phyloP scores from a whole-genome alignment of 1,140 invertebrate species.

The Calliphora vicina region DNA sequence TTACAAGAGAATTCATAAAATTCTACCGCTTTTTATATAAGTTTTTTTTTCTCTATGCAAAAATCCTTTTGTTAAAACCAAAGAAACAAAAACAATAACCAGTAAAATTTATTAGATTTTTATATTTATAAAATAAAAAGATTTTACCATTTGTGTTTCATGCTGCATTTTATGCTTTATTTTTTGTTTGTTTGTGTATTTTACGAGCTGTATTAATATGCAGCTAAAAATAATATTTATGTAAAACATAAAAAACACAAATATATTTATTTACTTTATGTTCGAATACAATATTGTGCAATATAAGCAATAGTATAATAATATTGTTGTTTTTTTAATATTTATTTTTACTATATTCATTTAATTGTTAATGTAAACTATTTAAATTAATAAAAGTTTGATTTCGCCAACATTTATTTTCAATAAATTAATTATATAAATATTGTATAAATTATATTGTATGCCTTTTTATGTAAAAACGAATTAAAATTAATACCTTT shows the following conservation, averaged over 20 bases:
- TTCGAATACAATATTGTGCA: neutral
- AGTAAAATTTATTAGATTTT: neutral
- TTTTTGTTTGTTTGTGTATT: neutral
- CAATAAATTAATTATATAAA: neutral
- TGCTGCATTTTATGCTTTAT: neutral
- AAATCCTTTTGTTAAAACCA: neutral
- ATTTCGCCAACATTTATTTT: neutral
- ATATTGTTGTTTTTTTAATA: neutral
- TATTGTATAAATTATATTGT: neutral
- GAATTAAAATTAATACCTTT: no score
- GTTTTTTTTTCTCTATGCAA: neutral
- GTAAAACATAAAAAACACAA: neutral
- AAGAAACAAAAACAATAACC: neutral
- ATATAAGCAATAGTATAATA: neutral
- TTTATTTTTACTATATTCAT: constrained; percentile 20
- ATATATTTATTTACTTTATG: neutral
- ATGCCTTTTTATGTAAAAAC: neutral
- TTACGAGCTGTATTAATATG: neutral
- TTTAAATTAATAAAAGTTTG: constrained; percentile 28
- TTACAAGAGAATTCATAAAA: neutral
- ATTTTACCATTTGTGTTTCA: neutral
- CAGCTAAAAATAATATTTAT: neutral
- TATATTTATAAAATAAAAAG: neutral
- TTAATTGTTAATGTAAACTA: constrained; percentile 27
- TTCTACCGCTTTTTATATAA: neutral